Percentiles rank a stretch among this genome's conserved stretches.
Evolutionary conservation across 2,113 vertebrate species (phyloP).

Genomic region (Macroglossus sobrinus): DNA sequence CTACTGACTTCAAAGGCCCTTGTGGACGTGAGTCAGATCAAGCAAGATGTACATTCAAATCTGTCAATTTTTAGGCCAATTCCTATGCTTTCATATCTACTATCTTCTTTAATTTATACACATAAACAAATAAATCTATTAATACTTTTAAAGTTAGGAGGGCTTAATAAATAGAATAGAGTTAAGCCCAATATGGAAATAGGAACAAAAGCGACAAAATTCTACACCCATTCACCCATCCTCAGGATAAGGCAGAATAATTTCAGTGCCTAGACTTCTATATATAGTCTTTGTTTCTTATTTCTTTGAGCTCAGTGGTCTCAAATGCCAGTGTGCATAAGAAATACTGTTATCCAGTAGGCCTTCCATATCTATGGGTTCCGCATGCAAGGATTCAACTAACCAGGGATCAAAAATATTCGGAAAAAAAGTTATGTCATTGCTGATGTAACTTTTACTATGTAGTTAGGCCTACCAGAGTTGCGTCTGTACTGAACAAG

Average conservation of each 20-base stretch:
- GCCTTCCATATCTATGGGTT: neutral
- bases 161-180: neutral
- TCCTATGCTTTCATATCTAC: neutral
- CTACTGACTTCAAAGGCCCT: neutral
- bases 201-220: neutral
- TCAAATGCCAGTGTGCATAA: neutral
- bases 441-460: neutral
- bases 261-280: neutral
- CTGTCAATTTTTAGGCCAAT: neutral
- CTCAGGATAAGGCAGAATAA: neutral
- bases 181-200: neutral
- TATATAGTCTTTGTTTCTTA: neutral
- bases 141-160: neutral
- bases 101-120: neutral
- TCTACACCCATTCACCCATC: neutral
- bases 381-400: neutral
- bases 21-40: neutral
- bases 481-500: neutral
- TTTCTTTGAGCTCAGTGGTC: neutral
- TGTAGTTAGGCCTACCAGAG: neutral
- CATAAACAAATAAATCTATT: neutral
- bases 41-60: neutral
- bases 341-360: neutral
- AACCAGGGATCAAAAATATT: neutral
- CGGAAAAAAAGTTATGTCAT: neutral